phyloP scores from a whole-genome alignment of 2,113 vertebrate species.

The Acanthochromis polyacanthus region DNA sequence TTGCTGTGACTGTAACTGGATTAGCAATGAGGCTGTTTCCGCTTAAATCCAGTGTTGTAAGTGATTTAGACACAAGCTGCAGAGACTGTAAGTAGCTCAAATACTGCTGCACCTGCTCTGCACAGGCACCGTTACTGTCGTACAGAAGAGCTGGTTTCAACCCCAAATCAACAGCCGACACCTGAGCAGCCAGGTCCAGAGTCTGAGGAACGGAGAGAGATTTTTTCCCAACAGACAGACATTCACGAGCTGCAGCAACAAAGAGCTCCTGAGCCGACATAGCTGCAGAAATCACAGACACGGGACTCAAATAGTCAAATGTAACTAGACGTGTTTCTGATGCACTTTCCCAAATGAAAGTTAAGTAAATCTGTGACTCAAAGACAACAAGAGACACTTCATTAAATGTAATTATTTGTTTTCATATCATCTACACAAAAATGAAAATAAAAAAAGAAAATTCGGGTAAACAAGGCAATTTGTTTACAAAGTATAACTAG shows the following conservation, averaged over 20 bases:
- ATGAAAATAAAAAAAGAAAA: background rate
- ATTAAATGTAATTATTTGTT: constrained; percentile 20
- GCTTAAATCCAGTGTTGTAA: constrained; percentile 83
- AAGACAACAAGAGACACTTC: background rate
- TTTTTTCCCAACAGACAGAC: constrained; percentile 78
- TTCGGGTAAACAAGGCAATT: constrained; percentile 20
- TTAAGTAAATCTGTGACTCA: constrained; percentile 6
- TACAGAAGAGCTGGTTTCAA: constrained; percentile 91
- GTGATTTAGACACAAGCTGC: constrained; percentile 74
- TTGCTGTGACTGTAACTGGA: constrained; percentile 60
- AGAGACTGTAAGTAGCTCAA: constrained; percentile 79
- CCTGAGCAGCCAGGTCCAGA: constrained; percentile 86
- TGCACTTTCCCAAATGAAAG: background rate
- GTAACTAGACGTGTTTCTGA: background rate
- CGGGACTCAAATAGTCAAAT: background rate
- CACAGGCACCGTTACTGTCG: constrained; percentile 82
- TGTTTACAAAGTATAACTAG: constrained; percentile 24
- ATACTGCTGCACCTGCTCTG: constrained; percentile 84
- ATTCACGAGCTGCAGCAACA: constrained; percentile 83
- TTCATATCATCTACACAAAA: constrained; percentile 1
- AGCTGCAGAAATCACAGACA: constrained; percentile 6
- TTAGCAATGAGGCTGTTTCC: constrained; percentile 85
- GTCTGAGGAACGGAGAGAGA: constrained; percentile 72
- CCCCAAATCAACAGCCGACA: constrained; percentile 87
- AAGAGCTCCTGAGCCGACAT: constrained; percentile 75